Base-by-base conservation (phyloP, 1,140 invertebrate species). In the Nylanderia fulva region DNA sequence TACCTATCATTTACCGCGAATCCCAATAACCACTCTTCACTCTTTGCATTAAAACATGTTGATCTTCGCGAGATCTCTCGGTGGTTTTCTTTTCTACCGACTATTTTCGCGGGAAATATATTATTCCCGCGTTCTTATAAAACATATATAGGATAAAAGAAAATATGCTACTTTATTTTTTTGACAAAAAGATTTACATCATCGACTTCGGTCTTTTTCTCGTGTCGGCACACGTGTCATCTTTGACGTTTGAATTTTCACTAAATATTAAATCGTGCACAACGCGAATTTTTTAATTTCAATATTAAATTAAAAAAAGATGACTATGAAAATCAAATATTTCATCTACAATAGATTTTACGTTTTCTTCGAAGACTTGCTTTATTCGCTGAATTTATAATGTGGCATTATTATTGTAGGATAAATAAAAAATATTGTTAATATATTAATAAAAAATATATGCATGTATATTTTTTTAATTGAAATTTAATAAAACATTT, bases 1-100 rank as follows among this genome's bases (percentile, higher is more conserved):
- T 48, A 74, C 82, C 75, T 85, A 74, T 85, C 72, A 71, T 89
- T 89, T 86, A 88, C 71, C 52, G 85, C 72, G 83, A 80, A 80
- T 71, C 36, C 54, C 86, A 90, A 88, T 88, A 64, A 58, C 48
- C 48, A 86, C 75, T 84, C 87, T 86, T 74, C 45, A 33, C 63
- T 27, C n/a, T 71, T 71, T 58, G 52, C 77, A 45, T 71, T 56
- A 33, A 58, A 80, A 72, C 29, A 24, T 6, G 27, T 64, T 61
- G 45, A n/a, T 80, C 27, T 63, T 80, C 27, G 24, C 33, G 29
- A n/a, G n/a, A 6, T 82, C 33, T 76, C 4, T 63, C 29, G 29
- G n/a, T 60, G 5, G 13, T 52, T 18, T 48, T 77, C 42, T 36
- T 36, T 42, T 21, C 1, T 5, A 2, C 24, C 48, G 54, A 13